Percentiles rank a stretch among this genome's conserved stretches.
phyloP scores from a whole-genome alignment of 2,113 vertebrate species.

The Puma concolor region DNA sequence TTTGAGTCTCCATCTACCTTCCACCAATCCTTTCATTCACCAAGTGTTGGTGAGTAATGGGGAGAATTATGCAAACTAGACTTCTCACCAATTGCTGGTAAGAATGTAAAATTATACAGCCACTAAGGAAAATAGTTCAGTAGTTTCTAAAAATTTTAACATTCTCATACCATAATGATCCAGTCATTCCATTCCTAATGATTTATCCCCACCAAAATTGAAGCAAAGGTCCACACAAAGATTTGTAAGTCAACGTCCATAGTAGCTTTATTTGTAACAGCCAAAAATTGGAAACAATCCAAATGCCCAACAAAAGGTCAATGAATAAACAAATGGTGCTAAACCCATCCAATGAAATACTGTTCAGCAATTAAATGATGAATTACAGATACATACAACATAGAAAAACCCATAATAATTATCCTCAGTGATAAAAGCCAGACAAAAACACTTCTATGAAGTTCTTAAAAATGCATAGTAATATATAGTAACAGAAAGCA shows the following conservation, averaged over 20 bases:
- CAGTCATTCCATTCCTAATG: background rate
- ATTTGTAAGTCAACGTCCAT: background rate
- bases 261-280: background rate
- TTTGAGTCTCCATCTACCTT: background rate
- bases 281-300: background rate
- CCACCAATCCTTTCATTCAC: background rate
- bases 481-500: background rate
- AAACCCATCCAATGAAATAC: background rate
- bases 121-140: background rate
- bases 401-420: background rate
- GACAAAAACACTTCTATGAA: background rate
- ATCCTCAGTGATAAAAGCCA: background rate
- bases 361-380: background rate
- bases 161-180: background rate
- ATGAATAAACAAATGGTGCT: background rate
- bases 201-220: background rate
- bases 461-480: background rate
- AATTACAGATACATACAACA: background rate
- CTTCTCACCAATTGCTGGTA: background rate
- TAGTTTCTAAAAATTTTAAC: background rate
- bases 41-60: background rate
- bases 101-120: background rate
- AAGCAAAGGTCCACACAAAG: background rate
- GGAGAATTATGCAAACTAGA: background rate
- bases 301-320: background rate